Base-by-base conservation (phyloP, 1,140 invertebrate genomes). In the Drosophila dunni region DNA sequence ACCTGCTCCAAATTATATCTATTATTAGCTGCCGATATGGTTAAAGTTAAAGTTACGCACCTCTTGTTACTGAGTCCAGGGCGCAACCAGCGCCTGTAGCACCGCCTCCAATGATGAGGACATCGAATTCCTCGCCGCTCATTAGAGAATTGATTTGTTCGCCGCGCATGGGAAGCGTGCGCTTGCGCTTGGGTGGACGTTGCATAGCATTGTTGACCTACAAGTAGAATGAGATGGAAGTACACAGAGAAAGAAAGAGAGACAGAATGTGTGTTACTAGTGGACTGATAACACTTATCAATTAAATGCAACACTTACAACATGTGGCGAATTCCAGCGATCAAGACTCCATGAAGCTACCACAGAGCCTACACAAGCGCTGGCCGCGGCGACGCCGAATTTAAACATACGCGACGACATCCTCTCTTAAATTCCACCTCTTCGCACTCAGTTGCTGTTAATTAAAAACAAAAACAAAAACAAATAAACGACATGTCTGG, bases 101-200 rank as follows among this genome's bases (percentile, higher is more conserved):
- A 53, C 98, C 98, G 11, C 98, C 98, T 7, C 99, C 99, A 90
- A 99, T 96, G 56, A 99, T 97, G 1, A 99, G 94, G 20, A 99
- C 95, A 93, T 99, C 99, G 92, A 96, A 99, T 48, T 94, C 93
- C 45, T 96, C 94, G 10, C 96, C 95, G 13, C 94, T 94, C 92
- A 97, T 95, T 10, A 99, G 93, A 1, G 94, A 95, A 58, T 96
- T 94, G 1, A 99, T 93, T 91, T 99, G 97, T 7, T 98, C 96
- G 5, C 95, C 94, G 75, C 98, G 93, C 1, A 95, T 94, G 1
- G 97, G 97, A 40, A 98, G 92, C 3, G 95, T 95, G 50, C 96
- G 93, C 92, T 96, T 97, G 60, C 94, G 92, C 53, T 95, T 94
- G 54, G 94, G 94, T 15, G 93, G 93, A 20, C 62, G 54, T 75